These are phyloP conservation scores for Adelphocoris suturalis DNA, from an alignment of 2,888 invertebrate genomes.

Conservation along the genomic window DNA sequence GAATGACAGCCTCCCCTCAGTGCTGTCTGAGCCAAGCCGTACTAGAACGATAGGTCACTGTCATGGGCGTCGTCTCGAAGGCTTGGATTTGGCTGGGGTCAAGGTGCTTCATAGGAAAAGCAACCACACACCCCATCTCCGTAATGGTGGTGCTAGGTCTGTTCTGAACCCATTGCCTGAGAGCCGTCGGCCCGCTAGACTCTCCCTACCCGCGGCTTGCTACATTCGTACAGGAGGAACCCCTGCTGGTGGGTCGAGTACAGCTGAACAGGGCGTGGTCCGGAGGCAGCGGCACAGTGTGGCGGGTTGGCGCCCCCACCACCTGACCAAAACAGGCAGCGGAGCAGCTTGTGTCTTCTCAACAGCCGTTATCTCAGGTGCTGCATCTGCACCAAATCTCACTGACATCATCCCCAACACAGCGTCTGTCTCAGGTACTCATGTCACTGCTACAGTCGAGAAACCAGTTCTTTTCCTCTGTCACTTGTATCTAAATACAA, in stretches of 20 bases:
- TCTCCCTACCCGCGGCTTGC: conserved; percentile 68
- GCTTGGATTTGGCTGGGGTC: conserved; percentile 71
- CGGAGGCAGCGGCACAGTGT: conserved; percentile 82
- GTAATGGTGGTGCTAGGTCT: background rate
- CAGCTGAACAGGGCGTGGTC: conserved; percentile 59
- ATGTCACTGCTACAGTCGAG: background rate
- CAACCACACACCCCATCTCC: background rate
- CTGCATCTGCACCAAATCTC: conserved; percentile 94
- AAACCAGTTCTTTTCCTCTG: background rate
- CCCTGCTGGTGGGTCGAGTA: conserved; percentile 32
- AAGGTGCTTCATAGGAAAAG: conserved; percentile 63
- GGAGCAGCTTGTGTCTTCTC: conserved; percentile 93
- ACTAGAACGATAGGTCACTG: conserved; percentile 42
- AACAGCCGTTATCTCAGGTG: conserved; percentile 97
- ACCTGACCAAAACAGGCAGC: conserved; percentile 79
- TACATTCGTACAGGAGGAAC: conserved; percentile 62
- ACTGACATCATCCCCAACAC: conserved; percentile 91
- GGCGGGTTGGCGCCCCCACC: conserved; percentile 85
- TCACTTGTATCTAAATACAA: background rate
- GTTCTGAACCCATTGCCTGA: conserved; percentile 2
- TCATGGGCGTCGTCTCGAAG: conserved; percentile 68
- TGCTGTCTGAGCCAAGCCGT: conserved; percentile 74
- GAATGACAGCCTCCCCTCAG: conserved; percentile 59
- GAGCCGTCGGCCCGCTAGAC: conserved; percentile 54
- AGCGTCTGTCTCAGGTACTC: conserved; percentile 85